phyloP scores from a whole-genome alignment of 2,888 invertebrate genomes.

The Cryptocephalus moraei region DNA sequence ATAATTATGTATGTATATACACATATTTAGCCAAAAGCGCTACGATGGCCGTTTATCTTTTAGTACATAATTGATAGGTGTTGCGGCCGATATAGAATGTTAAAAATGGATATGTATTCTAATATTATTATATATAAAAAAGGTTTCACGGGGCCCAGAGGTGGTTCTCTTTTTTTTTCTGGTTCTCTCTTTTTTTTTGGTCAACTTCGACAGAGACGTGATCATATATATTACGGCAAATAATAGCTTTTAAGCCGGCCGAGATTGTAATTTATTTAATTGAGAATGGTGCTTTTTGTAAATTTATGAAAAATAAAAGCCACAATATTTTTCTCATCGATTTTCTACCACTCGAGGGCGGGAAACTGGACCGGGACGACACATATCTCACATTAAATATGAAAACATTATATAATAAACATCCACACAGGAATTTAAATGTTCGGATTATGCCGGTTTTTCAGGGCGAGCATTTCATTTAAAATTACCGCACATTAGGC shows the following conservation, averaged over 20 bases:
- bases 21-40: slow-evolving; percentile 41
- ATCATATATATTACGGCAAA: slow-evolving; percentile 29
- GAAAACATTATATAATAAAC: no score
- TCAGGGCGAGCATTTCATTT: no score
- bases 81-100: slow-evolving; percentile 32
- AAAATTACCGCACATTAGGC: no score
- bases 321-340: no score
- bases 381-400: no score
- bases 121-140: slow-evolving; percentile 15
- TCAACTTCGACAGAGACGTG: slow-evolving; percentile 4
- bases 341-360: no score
- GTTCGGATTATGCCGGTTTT: no score
- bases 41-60: slow-evolving; percentile 39
- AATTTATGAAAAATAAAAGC: neutral
- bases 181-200: slow-evolving; percentile 13
- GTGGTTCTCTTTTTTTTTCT: slow-evolving; percentile 11
- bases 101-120: slow-evolving; percentile 34
- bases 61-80: slow-evolving; percentile 42
- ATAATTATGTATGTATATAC: slow-evolving; percentile 42
- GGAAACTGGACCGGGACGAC: no score
- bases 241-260: slow-evolving; percentile 24
- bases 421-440: no score
- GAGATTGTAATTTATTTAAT: slow-evolving; percentile 10
- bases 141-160: slow-evolving; percentile 5
- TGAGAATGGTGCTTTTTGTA: neutral